Evolutionary conservation across 2,888 invertebrate genomes (phyloP).

Genomic region (Ischnus inquisitorius): DNA sequence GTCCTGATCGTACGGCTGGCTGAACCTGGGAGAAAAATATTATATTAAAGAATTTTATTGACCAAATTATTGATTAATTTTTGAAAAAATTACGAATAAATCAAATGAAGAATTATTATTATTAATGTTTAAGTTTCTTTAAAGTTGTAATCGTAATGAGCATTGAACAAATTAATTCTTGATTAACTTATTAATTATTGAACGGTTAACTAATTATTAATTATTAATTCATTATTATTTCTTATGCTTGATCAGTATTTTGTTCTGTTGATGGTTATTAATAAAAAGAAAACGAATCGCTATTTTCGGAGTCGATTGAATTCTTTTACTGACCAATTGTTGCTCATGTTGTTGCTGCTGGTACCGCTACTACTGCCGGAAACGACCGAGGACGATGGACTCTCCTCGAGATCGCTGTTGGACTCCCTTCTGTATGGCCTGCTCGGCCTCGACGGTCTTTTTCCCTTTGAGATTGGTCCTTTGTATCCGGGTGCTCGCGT

Average conservation of each 20-base stretch:
- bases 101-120: too few relatives aligned
- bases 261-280: neutral
- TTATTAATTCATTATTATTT: neutral
- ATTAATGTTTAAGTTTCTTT: too few relatives aligned
- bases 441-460: constrained; percentile 76
- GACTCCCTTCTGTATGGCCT: constrained; percentile 83
- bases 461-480: constrained; percentile 78
- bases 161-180: too few relatives aligned
- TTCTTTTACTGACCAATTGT: constrained; percentile 74
- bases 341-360: constrained; percentile 55
- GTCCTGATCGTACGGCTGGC: constrained; percentile 78
- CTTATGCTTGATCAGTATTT: neutral
- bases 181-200: too few relatives aligned
- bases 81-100: too few relatives aligned
- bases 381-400: constrained; percentile 47
- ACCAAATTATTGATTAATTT: neutral
- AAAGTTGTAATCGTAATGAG: too few relatives aligned
- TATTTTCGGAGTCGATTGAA: neutral
- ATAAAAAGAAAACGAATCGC: neutral
- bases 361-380: constrained; percentile 52
- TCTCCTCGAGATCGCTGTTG: constrained; percentile 70
- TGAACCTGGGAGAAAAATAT: constrained; percentile 73
- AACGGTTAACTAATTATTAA: too few relatives aligned
- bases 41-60: too few relatives aligned
- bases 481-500: constrained; percentile 84